Evolutionary conservation across 2,888 invertebrate species (phyloP).

Genomic region (Chromoteleia sp.): DNA sequence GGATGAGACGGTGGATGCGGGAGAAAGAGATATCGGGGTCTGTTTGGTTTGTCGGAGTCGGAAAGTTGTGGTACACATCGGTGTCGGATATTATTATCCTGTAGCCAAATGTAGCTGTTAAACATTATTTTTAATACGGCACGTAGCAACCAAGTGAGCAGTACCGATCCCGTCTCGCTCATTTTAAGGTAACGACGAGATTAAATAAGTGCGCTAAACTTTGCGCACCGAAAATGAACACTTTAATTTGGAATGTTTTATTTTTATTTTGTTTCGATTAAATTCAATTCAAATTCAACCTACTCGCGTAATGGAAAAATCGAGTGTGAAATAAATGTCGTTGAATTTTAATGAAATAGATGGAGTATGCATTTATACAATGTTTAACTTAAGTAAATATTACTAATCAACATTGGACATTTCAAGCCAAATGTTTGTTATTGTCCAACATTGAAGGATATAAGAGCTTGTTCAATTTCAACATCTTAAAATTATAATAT

Average conservation of each 20-base stretch:
- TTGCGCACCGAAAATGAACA: constrained; percentile 32
- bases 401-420: not conserved
- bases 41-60: constrained; percentile 25
- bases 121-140: constrained; percentile 49
- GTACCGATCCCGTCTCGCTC: constrained; percentile 42
- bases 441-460: too few relatives aligned
- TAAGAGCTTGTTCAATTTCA: not conserved
- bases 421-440: too few relatives aligned
- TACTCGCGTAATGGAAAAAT: too few relatives aligned
- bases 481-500: not conserved
- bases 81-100: constrained; percentile 23
- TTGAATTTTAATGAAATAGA: too few relatives aligned
- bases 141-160: constrained; percentile 40
- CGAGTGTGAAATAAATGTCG: too few relatives aligned
- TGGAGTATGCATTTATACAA: too few relatives aligned
- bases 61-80: constrained; percentile 29
- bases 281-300: constrained; percentile 13
- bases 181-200: constrained; percentile 30
- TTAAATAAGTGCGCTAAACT: constrained; percentile 34
- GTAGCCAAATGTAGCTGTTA: constrained; percentile 25
- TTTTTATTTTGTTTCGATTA: constrained; percentile 22
- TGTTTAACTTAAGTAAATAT: not conserved
- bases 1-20: constrained; percentile 8
- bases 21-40: constrained; percentile 27
- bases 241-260: constrained; percentile 3